Conservation (phyloP, 2,888 invertebrate species). For the Trichacis sp. region DNA sequence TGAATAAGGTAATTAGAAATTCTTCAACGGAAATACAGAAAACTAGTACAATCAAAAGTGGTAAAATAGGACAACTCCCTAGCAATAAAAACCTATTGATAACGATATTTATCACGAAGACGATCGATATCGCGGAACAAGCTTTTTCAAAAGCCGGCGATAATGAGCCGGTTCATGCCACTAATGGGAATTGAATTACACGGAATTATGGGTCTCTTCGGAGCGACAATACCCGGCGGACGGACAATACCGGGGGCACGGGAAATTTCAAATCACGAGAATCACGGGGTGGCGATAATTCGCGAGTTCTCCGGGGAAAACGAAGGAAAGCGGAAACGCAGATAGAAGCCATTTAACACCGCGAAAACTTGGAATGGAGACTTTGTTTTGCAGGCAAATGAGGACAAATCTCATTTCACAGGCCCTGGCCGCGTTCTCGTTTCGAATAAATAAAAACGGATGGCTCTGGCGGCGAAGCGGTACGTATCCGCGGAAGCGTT, state of each 20-base stretch:
- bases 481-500: constrained; percentile 40
- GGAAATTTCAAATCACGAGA: constrained; percentile 50
- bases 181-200: constrained; percentile 51
- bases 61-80: background rate
- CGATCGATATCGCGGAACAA: background rate
- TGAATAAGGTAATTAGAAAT: too few relatives aligned
- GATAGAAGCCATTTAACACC: constrained; percentile 49
- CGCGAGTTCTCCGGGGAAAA: constrained; percentile 34
- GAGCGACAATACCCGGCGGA: constrained; percentile 43
- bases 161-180: constrained; percentile 42
- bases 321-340: constrained; percentile 38
- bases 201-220: constrained; percentile 48
- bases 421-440: constrained; percentile 33
- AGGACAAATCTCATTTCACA: constrained; percentile 54
- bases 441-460: constrained; percentile 54
- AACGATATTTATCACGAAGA: too few relatives aligned
- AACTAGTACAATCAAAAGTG: too few relatives aligned
- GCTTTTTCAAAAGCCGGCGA: constrained; percentile 25
- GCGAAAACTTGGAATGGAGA: constrained; percentile 46
- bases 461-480: constrained; percentile 49
- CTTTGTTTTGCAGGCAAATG: constrained; percentile 58
- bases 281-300: constrained; percentile 43
- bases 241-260: constrained; percentile 44
- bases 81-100: too few relatives aligned
- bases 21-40: too few relatives aligned